Conservation (phyloP, 1,140 invertebrate genomes). For the Cydia strobilella region DNA sequence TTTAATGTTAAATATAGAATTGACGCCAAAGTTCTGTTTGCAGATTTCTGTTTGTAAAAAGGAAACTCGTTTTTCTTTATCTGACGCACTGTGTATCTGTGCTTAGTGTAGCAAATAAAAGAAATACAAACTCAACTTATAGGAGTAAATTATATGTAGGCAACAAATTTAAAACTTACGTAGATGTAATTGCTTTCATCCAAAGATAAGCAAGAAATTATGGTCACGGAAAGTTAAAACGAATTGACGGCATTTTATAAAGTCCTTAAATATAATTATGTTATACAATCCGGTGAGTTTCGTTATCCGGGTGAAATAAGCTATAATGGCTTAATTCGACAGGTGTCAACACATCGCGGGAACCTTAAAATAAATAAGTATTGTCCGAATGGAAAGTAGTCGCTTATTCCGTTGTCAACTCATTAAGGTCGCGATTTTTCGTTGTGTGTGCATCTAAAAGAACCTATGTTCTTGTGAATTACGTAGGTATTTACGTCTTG, state of each 20-base stretch:
- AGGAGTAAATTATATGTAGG: too few species aligned
- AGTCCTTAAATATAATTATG: constrained; percentile 5
- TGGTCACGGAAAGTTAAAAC: neutral
- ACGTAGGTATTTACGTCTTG: neutral
- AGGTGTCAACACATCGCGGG: constrained; percentile 25
- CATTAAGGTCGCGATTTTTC: constrained; percentile 23
- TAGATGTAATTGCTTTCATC: too few species aligned
- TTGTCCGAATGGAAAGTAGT: constrained; percentile 29
- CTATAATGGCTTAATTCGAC: constrained; percentile 26
- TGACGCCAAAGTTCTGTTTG: too few species aligned
- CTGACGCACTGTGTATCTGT: too few species aligned
- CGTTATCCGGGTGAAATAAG: constrained; percentile 4
- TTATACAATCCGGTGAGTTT: constrained; percentile 11
- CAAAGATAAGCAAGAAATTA: neutral
- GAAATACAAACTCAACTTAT: too few species aligned
- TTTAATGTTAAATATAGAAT: too few species aligned
- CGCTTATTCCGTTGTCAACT: constrained; percentile 21
- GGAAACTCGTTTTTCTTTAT: too few species aligned
- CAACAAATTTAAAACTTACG: too few species aligned
- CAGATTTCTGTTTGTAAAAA: too few species aligned
- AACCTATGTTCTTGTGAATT: neutral
- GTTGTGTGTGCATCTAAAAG: neutral
- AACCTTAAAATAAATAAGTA: constrained; percentile 31
- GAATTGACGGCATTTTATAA: neutral
- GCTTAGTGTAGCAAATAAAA: too few species aligned